These are phyloP conservation scores for Papilio polytes DNA, from an alignment of 1,140 invertebrate species.

Conservation along the genomic window DNA sequence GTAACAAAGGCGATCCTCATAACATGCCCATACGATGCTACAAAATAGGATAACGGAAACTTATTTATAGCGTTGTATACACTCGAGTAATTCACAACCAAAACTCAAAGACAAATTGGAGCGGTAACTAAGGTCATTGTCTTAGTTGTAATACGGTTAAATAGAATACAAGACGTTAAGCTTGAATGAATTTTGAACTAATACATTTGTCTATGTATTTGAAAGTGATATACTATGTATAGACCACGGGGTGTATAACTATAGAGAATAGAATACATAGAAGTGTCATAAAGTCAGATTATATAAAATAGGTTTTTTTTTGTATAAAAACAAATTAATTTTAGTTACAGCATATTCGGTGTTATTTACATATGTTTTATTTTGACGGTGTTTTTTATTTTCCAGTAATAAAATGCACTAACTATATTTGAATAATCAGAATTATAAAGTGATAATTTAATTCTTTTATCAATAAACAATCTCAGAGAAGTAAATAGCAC, in stretches of 20 bases:
- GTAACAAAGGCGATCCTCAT: too few species aligned
- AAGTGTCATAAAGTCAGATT: not conserved
- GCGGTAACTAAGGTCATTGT: not conserved
- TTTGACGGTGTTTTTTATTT: too few species aligned
- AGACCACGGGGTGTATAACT: not conserved
- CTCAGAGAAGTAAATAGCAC: not conserved
- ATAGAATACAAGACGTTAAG: not conserved
- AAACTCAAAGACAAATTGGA: conserved; percentile 11
- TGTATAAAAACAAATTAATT: too few species aligned
- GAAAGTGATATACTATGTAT: not conserved
- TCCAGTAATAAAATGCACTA: too few species aligned
- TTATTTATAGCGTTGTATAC: not conserved
- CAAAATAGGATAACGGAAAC: not conserved
- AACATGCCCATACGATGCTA: not conserved
- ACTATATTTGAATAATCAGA: too few species aligned
- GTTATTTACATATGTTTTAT: too few species aligned
- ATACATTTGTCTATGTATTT: not conserved
- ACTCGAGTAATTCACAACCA: not conserved
- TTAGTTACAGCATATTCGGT: too few species aligned
- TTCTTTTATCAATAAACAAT: too few species aligned
- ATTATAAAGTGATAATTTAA: too few species aligned
- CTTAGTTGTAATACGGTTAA: not conserved
- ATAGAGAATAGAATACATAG: not conserved
- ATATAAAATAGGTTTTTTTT: too few species aligned
- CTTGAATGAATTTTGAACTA: not conserved